Evolutionary conservation across 2,888 invertebrate species (phyloP).

Genomic region (Drosophila bunnanda): DNA sequence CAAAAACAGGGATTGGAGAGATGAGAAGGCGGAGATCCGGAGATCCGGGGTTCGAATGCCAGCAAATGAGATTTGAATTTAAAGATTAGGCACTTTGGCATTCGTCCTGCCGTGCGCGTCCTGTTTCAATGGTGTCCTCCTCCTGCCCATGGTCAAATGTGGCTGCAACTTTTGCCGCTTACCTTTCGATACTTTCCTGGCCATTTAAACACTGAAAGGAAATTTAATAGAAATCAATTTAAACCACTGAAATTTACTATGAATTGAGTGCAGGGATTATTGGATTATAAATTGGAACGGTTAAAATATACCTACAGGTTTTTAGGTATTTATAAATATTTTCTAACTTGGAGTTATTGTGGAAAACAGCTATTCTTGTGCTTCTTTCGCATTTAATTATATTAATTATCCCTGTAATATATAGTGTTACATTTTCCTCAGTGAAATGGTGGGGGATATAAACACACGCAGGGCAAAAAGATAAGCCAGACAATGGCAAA

Average conservation of each 20-base stretch:
- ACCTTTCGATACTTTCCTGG: conserved; percentile 71
- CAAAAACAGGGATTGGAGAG: conserved; percentile 40
- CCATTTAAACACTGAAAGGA: conserved; percentile 35
- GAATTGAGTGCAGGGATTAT: neutral
- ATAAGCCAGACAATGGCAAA: conserved; percentile 81
- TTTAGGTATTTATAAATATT: neutral
- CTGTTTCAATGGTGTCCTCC: conserved; percentile 31
- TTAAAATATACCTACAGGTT: neutral
- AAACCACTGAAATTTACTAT: fast-evolving
- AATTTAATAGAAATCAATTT: neutral
- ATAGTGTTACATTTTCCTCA: conserved; percentile 1
- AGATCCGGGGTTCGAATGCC: conserved; percentile 46
- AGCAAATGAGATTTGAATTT: conserved; percentile 82
- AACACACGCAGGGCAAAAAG: conserved; percentile 67
- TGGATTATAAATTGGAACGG: fast-evolving
- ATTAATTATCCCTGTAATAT: neutral
- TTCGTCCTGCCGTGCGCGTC: conserved; percentile 70
- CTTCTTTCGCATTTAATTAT: neutral
- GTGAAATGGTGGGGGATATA: conserved; percentile 1
- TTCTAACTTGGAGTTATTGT: neutral
- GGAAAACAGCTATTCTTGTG: too few species aligned
- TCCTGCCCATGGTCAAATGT: conserved; percentile 72
- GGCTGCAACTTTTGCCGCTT: conserved; percentile 70
- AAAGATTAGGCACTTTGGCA: conserved; percentile 75
- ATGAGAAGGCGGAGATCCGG: conserved; percentile 2